Conservation (phyloP, 92 coral and sea anemone genomes). For the Bergia puertoricense region DNA sequence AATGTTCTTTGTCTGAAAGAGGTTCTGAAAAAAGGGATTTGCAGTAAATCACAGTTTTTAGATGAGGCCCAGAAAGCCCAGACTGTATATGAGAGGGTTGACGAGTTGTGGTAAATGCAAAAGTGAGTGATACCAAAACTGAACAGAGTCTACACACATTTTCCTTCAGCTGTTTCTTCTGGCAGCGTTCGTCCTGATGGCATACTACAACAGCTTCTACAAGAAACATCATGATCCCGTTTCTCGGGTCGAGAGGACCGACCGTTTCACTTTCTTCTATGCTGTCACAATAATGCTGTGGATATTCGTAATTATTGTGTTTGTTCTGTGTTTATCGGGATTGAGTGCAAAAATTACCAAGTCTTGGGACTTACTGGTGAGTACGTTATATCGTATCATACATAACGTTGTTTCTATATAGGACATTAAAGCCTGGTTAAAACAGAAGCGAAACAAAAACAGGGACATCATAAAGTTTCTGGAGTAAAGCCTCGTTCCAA, state of each 20-base stretch:
- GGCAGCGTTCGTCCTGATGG: constrained; percentile 40
- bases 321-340: constrained; percentile 41
- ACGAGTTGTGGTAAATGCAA: background rate
- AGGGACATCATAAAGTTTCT: too few species aligned
- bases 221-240: constrained; percentile 20
- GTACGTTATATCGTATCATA: background rate
- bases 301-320: constrained; percentile 36
- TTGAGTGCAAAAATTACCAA: constrained; percentile 32
- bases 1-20: too few species aligned
- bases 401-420: background rate
- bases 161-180: constrained; percentile 42
- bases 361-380: constrained; percentile 46
- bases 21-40: too few species aligned
- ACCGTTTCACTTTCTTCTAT: constrained; percentile 43
- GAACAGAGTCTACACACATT: background rate
- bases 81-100: too few species aligned
- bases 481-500: too few species aligned
- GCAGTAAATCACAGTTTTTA: too few species aligned
- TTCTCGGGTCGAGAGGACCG: constrained; percentile 32
- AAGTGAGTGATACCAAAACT: background rate
- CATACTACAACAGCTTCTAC: constrained; percentile 48
- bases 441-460: too few species aligned
- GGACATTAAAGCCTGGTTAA: too few species aligned
- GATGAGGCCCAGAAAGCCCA: too few species aligned
- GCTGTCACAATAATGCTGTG: constrained; percentile 45